Conservation (phyloP, 2,113 vertebrate genomes). For the Accipiter cooperii region DNA sequence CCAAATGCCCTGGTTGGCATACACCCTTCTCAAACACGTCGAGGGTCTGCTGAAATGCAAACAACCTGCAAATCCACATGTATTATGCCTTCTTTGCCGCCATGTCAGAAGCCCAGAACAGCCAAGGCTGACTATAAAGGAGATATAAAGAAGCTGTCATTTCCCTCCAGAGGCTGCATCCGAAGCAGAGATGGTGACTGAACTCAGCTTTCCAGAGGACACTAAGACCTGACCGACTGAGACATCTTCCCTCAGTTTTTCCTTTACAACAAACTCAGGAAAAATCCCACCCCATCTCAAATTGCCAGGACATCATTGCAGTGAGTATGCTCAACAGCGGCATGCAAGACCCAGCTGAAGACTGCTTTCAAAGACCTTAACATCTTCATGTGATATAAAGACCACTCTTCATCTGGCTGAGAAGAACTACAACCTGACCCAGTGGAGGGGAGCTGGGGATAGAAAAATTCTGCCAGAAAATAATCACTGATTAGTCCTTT, state of each 20-base stretch:
- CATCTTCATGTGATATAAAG: not conserved
- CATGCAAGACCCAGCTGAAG: not conserved
- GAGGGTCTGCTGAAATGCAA: not conserved
- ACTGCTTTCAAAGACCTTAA: not conserved
- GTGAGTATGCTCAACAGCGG: not conserved
- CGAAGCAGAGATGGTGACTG: not conserved
- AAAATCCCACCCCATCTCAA: not conserved
- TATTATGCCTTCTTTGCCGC: not conserved
- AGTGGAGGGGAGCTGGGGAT: not conserved
- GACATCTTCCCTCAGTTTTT: not conserved
- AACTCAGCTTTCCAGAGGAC: not conserved
- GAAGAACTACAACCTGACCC: not conserved
- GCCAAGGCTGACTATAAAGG: not conserved
- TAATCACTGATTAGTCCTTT: not conserved
- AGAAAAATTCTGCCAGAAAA: not conserved
- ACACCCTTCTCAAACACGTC: not conserved
- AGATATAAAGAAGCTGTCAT: not conserved
- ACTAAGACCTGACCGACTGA: not conserved
- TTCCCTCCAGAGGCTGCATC: not conserved
- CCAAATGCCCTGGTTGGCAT: accelerated
- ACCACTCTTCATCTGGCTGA: not conserved
- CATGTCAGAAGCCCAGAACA: not conserved
- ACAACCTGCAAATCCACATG: not conserved
- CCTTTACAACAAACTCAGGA: not conserved
- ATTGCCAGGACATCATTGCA: not conserved